Percentiles rank a stretch among this genome's conserved stretches.
Evolutionary conservation across 2,797 vertebrate species (phyloP).

Genomic region (Rachycentron canadum): DNA sequence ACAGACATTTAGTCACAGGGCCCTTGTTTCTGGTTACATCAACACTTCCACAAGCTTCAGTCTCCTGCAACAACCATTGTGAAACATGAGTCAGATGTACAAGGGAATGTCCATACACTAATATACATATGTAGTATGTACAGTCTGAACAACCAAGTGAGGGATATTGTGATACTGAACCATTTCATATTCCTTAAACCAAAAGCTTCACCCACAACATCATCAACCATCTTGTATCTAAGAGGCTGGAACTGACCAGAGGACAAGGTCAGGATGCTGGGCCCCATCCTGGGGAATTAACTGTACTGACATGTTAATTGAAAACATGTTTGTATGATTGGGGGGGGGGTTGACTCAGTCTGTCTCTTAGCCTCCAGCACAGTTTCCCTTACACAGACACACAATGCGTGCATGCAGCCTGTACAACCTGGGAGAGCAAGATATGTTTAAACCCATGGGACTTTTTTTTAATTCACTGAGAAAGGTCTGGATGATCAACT

Average conservation of each 20-base stretch:
- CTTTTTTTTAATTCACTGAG: neutral
- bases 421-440: neutral
- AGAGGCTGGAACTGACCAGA: conserved; percentile 15
- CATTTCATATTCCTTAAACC: too few species aligned
- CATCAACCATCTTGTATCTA: neutral
- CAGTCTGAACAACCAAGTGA: neutral
- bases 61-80: neutral
- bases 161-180: neutral
- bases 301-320: conserved; percentile 44
- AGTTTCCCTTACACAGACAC: conserved; percentile 23
- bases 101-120: neutral
- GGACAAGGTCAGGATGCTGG: conserved; percentile 16
- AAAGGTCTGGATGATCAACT: neutral
- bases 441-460: neutral
- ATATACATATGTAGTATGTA: neutral
- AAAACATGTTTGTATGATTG: conserved; percentile 40
- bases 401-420: neutral
- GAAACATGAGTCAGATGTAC: neutral
- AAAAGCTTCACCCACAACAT: too few species aligned
- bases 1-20: neutral
- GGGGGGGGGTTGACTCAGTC: neutral
- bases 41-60: neutral
- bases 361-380: conserved; percentile 15
- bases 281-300: conserved; percentile 36
- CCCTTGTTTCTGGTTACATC: neutral